These are phyloP conservation scores for Drosophila antonietae DNA, from an alignment of 2,888 invertebrate species.

Conservation along the genomic window DNA sequence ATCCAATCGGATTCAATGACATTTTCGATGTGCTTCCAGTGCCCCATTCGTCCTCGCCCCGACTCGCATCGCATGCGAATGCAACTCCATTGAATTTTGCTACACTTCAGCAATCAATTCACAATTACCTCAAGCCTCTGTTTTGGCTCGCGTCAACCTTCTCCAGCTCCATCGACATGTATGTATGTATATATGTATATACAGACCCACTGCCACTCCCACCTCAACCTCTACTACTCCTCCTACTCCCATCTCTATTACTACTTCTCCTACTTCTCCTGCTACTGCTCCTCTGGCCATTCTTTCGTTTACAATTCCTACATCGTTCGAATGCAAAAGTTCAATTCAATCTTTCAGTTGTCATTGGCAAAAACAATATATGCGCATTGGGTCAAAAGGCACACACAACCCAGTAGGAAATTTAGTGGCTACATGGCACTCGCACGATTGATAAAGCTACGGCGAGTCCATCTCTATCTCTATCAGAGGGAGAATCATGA, in stretches of 20 bases:
- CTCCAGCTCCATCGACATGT: background rate
- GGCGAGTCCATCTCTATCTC: background rate
- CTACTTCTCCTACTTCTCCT: background rate
- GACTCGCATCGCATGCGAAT: slow-evolving; percentile 5
- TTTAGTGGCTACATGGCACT: background rate
- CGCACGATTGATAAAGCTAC: background rate
- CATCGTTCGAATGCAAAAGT: slow-evolving; percentile 69
- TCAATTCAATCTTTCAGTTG: slow-evolving; percentile 82
- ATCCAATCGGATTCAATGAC: slow-evolving; percentile 51
- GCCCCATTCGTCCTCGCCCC: background rate
- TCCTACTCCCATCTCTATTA: background rate
- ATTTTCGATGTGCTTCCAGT: slow-evolving; percentile 13
- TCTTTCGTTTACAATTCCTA: slow-evolving; percentile 14
- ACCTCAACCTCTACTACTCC: background rate
- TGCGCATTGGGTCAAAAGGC: slow-evolving; percentile 32
- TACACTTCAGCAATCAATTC: slow-evolving; percentile 74
- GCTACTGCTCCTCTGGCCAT: background rate
- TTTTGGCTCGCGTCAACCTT: background rate
- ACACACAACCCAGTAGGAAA: slow-evolving; percentile 5
- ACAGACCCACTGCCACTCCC: too few relatives aligned
- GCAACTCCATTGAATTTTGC: slow-evolving; percentile 52
- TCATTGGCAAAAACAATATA: slow-evolving; percentile 75
- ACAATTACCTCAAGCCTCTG: slow-evolving; percentile 55
- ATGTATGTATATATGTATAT: too few relatives aligned
- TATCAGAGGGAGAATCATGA: background rate